Evolutionary conservation across 2,797 vertebrate species (phyloP), one percentile per base, ranked within the genome.

Genomic region (Vespertilio murinus): DNA sequence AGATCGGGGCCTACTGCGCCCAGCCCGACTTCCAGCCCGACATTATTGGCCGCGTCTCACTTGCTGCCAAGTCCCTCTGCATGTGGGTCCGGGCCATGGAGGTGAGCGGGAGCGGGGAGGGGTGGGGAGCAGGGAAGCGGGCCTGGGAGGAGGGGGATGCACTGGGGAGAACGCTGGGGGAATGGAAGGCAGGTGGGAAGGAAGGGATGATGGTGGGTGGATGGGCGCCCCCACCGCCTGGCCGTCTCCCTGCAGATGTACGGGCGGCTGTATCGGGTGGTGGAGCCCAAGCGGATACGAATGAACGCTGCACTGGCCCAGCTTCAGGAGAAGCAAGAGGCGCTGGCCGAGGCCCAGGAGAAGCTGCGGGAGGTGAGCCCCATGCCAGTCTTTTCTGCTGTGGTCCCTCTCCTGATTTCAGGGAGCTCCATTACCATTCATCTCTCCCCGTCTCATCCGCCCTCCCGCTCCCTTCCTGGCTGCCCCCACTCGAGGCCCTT

Each of bases 11-110:
- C 77, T 99, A 98, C 97, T 99, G 99, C 92, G 98, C 96, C 7
- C 98, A 99, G 96, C 97, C 97, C 0, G 99, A 99, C 97, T 99
- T 99, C 98, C 98, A 98, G 90, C 98, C 99, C 0, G 99, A 99
- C 22, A 98, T 98, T 95, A 99, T 99, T 0, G 99, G 99, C 71
- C 98, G 99, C 1, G 99, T 99, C 30, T 99, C 99, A 0, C 97
- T 98, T 12, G 99, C 99, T 0, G 99, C 99, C 83, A 99, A 99
- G 94, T 99, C 99, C 47, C 98, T 99, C 69, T 99, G 99, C 97
- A 99, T 99, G 99, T 99, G 99, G 99, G 99, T 99, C 91, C 98
- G 99, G 91, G 99, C 99, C 96, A 99, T 99, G 98, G 99, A 99
- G 99, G 99, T 99, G 93, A 97, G 95, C 2, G 1, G 42, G 11